A percentile compares a stretch with the other conserved stretches of the same genome.
These are phyloP conservation scores for Erpobdella octoculata DNA, from an alignment of 2,888 invertebrate species.

Conservation along the genomic window DNA sequence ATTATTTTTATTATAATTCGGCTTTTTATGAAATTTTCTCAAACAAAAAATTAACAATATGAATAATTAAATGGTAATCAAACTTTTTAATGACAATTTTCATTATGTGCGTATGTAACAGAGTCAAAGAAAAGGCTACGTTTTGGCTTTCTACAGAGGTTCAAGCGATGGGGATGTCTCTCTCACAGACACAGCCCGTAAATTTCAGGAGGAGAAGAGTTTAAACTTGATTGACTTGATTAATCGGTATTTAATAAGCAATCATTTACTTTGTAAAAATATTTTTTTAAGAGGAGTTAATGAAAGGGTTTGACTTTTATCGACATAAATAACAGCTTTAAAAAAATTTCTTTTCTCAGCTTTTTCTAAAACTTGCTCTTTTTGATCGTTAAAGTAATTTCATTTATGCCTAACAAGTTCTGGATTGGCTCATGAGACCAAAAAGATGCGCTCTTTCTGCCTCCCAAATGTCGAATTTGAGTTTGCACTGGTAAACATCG, in stretches of 20 bases:
- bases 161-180: slow-evolving; percentile 40
- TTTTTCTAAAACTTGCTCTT: neutral
- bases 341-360: neutral
- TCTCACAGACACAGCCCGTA: slow-evolving; percentile 41
- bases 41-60: too few relatives aligned
- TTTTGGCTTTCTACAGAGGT: slow-evolving; percentile 44
- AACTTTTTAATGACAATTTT: too few relatives aligned
- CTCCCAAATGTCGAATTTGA: slow-evolving; percentile 55
- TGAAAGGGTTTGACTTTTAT: too few relatives aligned
- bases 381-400: too few relatives aligned
- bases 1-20: too few relatives aligned
- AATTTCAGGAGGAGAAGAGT: slow-evolving; percentile 30
- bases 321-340: too few relatives aligned
- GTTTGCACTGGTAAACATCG: slow-evolving; percentile 65
- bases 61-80: too few relatives aligned
- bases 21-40: too few relatives aligned
- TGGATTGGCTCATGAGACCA: slow-evolving; percentile 40
- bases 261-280: too few relatives aligned
- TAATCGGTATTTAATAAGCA: slow-evolving; percentile 33
- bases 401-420: too few relatives aligned
- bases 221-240: slow-evolving; percentile 32
- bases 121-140: slow-evolving; percentile 40
- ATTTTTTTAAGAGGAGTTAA: neutral
- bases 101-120: too few relatives aligned
- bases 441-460: slow-evolving; percentile 44